Evolutionary conservation across 2,113 vertebrate species (phyloP), one percentile per base, ranked within the genome.

Genomic region (Connochaetes taurinus): DNA sequence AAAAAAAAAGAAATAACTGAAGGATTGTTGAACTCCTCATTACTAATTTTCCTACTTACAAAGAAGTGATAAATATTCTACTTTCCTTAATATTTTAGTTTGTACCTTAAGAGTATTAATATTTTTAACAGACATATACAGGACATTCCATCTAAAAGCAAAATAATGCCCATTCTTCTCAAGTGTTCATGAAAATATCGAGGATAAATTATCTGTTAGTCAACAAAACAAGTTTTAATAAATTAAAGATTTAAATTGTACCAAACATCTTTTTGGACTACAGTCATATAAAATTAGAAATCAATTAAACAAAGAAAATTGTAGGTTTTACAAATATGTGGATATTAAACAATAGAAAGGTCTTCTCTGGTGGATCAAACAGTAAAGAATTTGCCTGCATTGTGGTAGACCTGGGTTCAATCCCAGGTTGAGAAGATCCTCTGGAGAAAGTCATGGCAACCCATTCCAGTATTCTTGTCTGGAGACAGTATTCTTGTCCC

Each of bases 341-440:
- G 16, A 21, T 67, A 67, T 36, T 19, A 67, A 67, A 36, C 16
- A 36, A 67, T 36, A 67, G 6, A 33, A 64, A 64, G 31, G 6
- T 64, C 6, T 64, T 33, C 3, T 33, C 60, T 64, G 60, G 60
- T 64, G 31, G 31, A 14, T 62, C 31, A 64, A 29, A 64, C 60
- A 16, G 14, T 15, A 64, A 64, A 33, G 60, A 64, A 33, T 62
- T 3, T 64, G 31, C 31, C 14, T 64, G 14, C 14, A 33, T 16
- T 64, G 1, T 0, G 1, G 31, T 31, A 64, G 60, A 64, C 60
- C 15, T 64, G 31, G 7, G 31, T 33, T 64, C 1, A 0, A 64
- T 16, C 7, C 60, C 60, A 64, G 60, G 7, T 33, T 33, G 60
- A 64, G 31, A 64, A 33, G 31, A 64, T 33, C 31, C 60, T 3